Percentiles rank a stretch among this genome's conserved stretches.
These are phyloP conservation scores for Circaetus cinerascens DNA, from an alignment of 2,113 vertebrate species.

Conservation along the genomic window DNA sequence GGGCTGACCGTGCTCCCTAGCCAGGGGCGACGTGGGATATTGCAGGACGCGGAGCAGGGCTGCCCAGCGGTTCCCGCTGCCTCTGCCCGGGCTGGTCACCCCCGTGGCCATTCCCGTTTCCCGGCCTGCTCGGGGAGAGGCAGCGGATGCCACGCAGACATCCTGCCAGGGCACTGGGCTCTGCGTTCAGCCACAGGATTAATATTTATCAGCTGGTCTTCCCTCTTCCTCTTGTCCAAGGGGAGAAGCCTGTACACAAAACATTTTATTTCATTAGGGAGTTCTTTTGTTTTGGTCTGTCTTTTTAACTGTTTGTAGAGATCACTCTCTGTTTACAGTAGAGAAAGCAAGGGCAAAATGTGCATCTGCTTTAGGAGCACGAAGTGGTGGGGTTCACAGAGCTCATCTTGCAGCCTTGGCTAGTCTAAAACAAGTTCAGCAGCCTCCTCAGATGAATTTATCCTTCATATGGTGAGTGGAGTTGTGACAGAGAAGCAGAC, in stretches of 20 bases:
- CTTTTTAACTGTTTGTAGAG: slow-evolving; percentile 22
- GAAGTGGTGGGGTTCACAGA: background rate
- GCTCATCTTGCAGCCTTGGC: background rate
- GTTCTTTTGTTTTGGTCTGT: background rate
- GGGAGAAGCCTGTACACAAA: background rate
- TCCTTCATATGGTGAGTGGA: background rate
- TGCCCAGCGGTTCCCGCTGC: background rate
- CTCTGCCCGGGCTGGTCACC: background rate
- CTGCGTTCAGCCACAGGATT: background rate
- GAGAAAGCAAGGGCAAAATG: background rate
- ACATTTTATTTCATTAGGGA: background rate
- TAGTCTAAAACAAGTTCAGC: background rate
- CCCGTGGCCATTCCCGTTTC: accelerated
- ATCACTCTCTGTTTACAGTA: background rate
- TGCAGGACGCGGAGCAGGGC: accelerated
- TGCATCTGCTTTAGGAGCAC: background rate
- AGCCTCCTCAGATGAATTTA: background rate
- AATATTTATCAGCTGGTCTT: background rate
- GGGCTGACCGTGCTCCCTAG: background rate
- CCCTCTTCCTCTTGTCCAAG: background rate
- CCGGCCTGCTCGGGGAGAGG: background rate
- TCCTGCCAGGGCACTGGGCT: background rate
- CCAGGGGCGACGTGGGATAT: accelerated
- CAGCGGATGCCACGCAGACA: background rate
- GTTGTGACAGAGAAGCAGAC: background rate